phyloP scores from a whole-genome alignment of 1,140 invertebrate genomes.

The Psix sp. region DNA sequence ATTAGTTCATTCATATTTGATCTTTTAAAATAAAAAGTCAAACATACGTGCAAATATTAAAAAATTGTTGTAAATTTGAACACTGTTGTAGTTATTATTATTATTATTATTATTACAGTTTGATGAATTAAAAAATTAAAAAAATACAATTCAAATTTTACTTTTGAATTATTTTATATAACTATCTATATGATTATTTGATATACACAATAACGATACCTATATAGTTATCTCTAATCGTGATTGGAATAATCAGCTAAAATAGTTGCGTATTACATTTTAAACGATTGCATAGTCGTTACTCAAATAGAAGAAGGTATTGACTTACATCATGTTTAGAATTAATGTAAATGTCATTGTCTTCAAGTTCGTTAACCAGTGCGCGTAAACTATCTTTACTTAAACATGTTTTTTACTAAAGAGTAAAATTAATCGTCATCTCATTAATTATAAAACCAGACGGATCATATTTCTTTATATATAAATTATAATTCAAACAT shows the following conservation, averaged over 20 bases:
- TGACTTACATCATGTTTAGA: slow-evolving; percentile 1
- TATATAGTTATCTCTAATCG: slow-evolving; percentile 1
- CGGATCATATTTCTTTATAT: too few species aligned
- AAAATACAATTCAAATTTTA: too few species aligned
- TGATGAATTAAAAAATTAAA: too few species aligned
- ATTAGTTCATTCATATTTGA: too few species aligned
- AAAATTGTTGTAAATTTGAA: too few species aligned
- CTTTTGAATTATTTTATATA: too few species aligned
- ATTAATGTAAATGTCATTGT: slow-evolving; percentile 6
- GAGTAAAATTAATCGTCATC: too few species aligned
- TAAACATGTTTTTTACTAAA: neutral
- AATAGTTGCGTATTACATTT: slow-evolving; percentile 13
- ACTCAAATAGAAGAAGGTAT: slow-evolving; percentile 11
- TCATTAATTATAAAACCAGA: neutral
- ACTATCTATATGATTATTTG: neutral
- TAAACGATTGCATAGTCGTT: slow-evolving; percentile 11
- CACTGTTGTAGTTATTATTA: too few species aligned
- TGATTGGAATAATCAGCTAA: neutral
- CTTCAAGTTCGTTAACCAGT: slow-evolving; percentile 24
- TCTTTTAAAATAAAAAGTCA: too few species aligned
- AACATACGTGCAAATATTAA: too few species aligned
- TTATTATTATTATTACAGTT: too few species aligned
- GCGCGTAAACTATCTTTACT: neutral
- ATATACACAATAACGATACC: slow-evolving; percentile 3
- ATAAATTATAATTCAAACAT: too few species aligned